Percentiles rank a stretch among this genome's conserved stretches.
These are phyloP conservation scores for Phalacrocorax brasilianus DNA, from an alignment of 2,113 vertebrate genomes.

Conservation along the genomic window DNA sequence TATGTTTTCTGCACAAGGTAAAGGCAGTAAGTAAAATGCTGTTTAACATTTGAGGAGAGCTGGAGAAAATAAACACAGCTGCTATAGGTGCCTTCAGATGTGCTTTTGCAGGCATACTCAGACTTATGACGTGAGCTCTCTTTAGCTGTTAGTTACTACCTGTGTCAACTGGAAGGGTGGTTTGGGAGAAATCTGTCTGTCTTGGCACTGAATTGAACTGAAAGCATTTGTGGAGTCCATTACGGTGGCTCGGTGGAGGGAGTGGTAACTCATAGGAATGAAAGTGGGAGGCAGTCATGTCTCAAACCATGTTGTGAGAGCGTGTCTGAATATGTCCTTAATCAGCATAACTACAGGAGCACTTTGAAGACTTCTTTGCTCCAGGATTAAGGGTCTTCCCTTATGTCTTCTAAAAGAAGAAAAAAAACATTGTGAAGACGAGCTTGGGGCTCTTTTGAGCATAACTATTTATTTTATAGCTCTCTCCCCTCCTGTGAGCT, in stretches of 20 bases:
- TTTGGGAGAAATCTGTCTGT: neutral
- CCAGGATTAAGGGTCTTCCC: conserved; percentile 11
- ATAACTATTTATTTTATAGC: neutral
- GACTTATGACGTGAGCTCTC: neutral
- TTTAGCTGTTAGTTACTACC: neutral
- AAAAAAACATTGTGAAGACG: neutral
- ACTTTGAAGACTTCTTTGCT: neutral
- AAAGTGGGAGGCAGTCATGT: conserved; percentile 34
- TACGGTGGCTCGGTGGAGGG: neutral
- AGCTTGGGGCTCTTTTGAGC: neutral
- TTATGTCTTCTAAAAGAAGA: neutral
- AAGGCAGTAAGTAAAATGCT: neutral
- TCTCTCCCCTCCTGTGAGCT: neutral
- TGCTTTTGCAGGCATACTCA: neutral
- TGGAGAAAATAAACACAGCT: neutral
- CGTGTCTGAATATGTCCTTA: conserved; percentile 11
- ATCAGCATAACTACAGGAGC: neutral
- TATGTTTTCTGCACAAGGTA: neutral
- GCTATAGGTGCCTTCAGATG: neutral
- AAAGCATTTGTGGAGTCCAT: neutral
- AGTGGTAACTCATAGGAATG: conserved; percentile 36
- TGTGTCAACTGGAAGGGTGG: neutral
- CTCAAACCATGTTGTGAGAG: neutral
- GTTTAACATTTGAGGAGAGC: neutral
- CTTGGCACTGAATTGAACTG: neutral